Evolutionary conservation across 2,888 invertebrate species (phyloP), one percentile per base, ranked within the genome.

Genomic region (Neoaliturus tenellus): DNA sequence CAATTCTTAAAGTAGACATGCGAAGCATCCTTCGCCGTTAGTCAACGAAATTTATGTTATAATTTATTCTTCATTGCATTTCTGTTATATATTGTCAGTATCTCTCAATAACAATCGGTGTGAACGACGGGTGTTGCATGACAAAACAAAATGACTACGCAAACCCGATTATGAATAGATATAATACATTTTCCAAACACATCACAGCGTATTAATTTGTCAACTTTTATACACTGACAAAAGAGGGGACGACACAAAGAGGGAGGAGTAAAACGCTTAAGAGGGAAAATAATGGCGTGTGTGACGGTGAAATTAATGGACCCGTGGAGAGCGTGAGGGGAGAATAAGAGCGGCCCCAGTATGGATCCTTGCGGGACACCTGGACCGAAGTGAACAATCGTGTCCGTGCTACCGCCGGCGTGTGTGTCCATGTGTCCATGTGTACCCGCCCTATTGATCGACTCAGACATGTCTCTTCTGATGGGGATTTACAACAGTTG

Each of bases 331-430:
- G 48, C 17, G 28, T 41, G 48, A 44, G 75, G 48, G 75, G 75
- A 41, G 48, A 75, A 75, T 44, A 75, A 25, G 12, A 75, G 75
- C 6, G 75, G 48, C 10, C 75, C 75, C 44, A 48, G 48, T 25
- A 75, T 48, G 31, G 17, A 75, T 75, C 75, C 75, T 41, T 75
- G 75, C 23, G 75, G 75, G 75, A 75, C 75, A 75, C 75, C 75
- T 44, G 48, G 48, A 28, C 75, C 28, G 20, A 35, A 71, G 67
- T 67, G 67, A 67, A 67, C 67, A 71, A 23, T 35, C 17, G 71
- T 71, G 39, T 71, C 35, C 71, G 23, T 41, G 71, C 71, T 3
- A 62, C 28, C n/a, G 62, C 4, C 14, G 10, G 62, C 55, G 55
- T 31, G 62, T 62, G 62, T 25, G 51, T 51, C 10, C 6, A n/a